Conservation (phyloP, 1,140 invertebrate genomes). For the Sminthurinus signatus region DNA sequence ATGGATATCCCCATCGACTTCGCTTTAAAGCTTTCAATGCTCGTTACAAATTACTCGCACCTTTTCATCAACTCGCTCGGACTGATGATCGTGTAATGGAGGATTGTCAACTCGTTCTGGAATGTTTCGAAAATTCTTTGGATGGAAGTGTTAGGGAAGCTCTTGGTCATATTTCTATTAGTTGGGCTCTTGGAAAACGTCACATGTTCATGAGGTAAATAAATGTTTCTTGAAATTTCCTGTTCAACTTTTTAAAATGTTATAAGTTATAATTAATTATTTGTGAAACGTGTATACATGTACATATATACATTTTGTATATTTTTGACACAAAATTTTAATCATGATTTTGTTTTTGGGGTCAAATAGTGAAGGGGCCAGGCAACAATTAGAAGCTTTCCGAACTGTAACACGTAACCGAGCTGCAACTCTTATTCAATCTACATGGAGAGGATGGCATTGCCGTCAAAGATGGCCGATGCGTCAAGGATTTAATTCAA, state of each 20-base stretch:
- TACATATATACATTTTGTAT: no score
- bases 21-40: slow-evolving; percentile 87
- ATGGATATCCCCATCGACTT: slow-evolving; percentile 87
- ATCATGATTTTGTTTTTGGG: no score
- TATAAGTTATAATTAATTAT: no score
- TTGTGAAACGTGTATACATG: no score
- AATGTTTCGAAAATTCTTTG: slow-evolving; percentile 51
- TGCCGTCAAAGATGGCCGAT: slow-evolving; percentile 63
- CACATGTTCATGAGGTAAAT: slow-evolving; percentile 74
- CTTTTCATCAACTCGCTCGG: slow-evolving; percentile 63
- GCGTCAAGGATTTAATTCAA: slow-evolving; percentile 46
- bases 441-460: slow-evolving; percentile 72
- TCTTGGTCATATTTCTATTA: slow-evolving; percentile 54
- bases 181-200: slow-evolving; percentile 84
- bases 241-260: no score
- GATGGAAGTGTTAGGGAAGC: slow-evolving; percentile 44
- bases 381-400: slow-evolving; percentile 77
- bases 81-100: slow-evolving; percentile 73
- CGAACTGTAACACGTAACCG: slow-evolving; percentile 65
- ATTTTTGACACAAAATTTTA: no score
- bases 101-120: slow-evolving; percentile 70
- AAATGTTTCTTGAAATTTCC: no score
- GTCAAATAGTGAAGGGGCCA: slow-evolving; percentile 73
- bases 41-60: slow-evolving; percentile 72
- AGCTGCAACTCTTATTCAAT: slow-evolving; percentile 68